Evolutionary conservation across 35 echinoderm and acorn worm species (phyloP).

Genomic region (Hemicentrotus pulcherrimus): DNA sequence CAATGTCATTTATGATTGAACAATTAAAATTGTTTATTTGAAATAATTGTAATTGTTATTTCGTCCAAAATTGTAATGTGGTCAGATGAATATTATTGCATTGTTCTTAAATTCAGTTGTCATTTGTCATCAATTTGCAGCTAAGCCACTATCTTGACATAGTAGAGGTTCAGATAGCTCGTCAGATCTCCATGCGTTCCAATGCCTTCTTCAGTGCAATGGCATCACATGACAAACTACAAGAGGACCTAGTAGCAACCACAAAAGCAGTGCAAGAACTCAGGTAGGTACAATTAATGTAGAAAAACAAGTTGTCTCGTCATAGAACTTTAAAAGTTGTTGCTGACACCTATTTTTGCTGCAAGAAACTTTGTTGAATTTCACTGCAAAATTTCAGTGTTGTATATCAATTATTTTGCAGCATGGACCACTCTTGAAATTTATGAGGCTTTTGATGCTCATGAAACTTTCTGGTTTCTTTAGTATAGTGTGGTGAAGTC

Average conservation of each 20-base stretch:
- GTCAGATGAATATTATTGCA: too few species aligned
- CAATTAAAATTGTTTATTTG: too few species aligned
- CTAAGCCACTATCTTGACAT: constrained; percentile 95
- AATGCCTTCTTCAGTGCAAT: constrained; percentile 98
- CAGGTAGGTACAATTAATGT: constrained; percentile 58
- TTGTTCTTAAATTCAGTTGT: too few species aligned
- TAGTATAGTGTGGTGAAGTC: too few species aligned
- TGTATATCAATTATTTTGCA: too few species aligned
- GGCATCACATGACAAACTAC: constrained; percentile 96
- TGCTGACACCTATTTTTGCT: not conserved
- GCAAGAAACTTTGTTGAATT: not conserved
- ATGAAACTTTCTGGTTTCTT: too few species aligned
- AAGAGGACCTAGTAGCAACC: constrained; percentile 78
- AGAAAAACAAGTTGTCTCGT: not conserved
- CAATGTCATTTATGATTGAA: too few species aligned
- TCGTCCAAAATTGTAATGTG: too few species aligned
- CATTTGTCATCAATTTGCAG: constrained; percentile 32
- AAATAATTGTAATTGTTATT: too few species aligned
- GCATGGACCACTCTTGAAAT: too few species aligned
- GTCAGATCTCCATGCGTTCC: constrained; percentile 88
- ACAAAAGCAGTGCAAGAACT: constrained; percentile 87
- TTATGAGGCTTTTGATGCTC: too few species aligned
- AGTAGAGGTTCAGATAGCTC: constrained; percentile 93
- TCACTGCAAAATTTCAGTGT: not conserved
- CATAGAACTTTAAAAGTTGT: not conserved